phyloP scores from a whole-genome alignment of 2,797 vertebrate genomes.

The Prionace glauca region DNA sequence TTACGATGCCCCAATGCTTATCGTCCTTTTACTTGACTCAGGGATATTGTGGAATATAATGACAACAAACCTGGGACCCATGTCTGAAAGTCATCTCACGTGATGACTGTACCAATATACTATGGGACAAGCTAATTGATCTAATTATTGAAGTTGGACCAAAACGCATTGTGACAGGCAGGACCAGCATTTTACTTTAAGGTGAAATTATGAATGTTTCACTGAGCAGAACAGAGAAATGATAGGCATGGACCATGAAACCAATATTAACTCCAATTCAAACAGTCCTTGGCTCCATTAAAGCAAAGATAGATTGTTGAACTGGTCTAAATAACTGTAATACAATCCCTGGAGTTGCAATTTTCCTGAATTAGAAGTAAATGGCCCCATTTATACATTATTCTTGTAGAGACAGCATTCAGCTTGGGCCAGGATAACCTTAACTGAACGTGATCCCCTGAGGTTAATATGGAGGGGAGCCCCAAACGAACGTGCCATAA shows the following conservation, averaged over 20 bases:
- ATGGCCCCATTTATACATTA: conserved; percentile 14
- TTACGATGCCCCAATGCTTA: background rate
- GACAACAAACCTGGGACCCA: background rate
- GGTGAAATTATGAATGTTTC: background rate
- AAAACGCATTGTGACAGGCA: background rate
- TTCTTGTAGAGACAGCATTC: conserved; percentile 6
- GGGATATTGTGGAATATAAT: background rate
- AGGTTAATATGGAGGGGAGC: conserved; percentile 5
- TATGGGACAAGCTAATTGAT: background rate
- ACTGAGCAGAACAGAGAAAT: background rate
- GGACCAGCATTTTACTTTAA: background rate
- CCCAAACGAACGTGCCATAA: background rate
- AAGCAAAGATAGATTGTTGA: conserved; percentile 21
- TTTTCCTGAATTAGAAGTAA: conserved; percentile 19
- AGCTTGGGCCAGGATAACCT: conserved; percentile 23
- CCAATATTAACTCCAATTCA: background rate
- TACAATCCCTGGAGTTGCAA: conserved; percentile 12
- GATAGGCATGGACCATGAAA: background rate
- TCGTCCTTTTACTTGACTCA: background rate
- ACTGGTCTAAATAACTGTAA: conserved; percentile 6
- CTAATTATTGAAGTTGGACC: background rate
- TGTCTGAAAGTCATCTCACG: background rate
- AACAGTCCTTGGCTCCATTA: conserved; percentile 24
- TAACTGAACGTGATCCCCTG: background rate
- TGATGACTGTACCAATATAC: background rate